phyloP scores from a whole-genome alignment of 2,888 invertebrate genomes.

The Drosophila anomelani region DNA sequence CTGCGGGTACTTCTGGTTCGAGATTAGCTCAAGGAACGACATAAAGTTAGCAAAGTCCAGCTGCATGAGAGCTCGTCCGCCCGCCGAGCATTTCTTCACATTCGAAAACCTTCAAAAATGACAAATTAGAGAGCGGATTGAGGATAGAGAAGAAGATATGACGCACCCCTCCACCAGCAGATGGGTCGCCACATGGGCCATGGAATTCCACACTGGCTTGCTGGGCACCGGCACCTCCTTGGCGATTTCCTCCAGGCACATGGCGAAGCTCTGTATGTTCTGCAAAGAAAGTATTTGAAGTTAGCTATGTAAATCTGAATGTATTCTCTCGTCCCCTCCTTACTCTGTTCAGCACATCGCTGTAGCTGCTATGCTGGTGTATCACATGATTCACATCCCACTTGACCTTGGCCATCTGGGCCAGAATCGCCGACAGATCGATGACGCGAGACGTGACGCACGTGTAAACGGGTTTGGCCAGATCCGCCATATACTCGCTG shows the following conservation, averaged over 20 bases:
- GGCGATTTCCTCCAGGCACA: constrained; percentile 90
- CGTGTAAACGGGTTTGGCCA: constrained; percentile 94
- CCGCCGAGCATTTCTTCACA: constrained; percentile 97
- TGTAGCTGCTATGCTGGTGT: constrained; percentile 96
- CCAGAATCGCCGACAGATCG: constrained; percentile 90
- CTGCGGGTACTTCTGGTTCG: constrained; percentile 93
- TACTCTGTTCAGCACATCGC: constrained; percentile 90
- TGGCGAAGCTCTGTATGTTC: constrained; percentile 89
- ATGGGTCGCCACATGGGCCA: constrained; percentile 93
- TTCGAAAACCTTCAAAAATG: constrained; percentile 88
- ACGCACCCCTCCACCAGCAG: constrained; percentile 95
- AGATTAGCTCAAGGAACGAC: constrained; percentile 94
- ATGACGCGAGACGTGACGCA: constrained; percentile 92
- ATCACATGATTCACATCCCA: constrained; percentile 98
- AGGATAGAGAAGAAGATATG: neutral
- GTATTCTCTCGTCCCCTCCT: constrained; percentile 45
- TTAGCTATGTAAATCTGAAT: neutral
- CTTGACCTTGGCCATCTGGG: constrained; percentile 95
- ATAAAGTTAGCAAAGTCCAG: constrained; percentile 98
- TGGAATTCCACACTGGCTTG: constrained; percentile 93
- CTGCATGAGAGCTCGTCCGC: constrained; percentile 98
- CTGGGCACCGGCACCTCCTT: constrained; percentile 89
- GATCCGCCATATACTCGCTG: constrained; percentile 85
- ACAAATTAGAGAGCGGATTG: too few species aligned
- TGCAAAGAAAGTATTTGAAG: constrained; percentile 33